phyloP scores from a whole-genome alignment of 2,113 vertebrate species.

The Pardalotus punctatus region DNA sequence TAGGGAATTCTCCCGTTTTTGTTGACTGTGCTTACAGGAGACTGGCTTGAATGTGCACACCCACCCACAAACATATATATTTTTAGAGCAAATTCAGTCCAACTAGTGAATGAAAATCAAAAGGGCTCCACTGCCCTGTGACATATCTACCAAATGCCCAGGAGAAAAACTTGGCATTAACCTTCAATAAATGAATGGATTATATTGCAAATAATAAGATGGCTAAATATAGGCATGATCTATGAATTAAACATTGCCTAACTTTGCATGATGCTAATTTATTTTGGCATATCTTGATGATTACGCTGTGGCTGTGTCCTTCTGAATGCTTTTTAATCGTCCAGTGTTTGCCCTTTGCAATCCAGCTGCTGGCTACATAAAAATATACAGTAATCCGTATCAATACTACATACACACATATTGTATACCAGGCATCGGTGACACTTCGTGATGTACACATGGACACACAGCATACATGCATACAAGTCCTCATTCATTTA shows the following conservation, averaged over 20 bases:
- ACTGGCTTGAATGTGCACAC: neutral
- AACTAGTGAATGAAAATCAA: conserved; percentile 24
- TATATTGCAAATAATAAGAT: conserved; percentile 61
- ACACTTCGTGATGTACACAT: neutral
- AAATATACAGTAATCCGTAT: neutral
- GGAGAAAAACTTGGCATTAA: conserved; percentile 60
- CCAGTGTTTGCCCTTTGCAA: conserved; percentile 53
- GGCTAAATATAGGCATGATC: conserved; percentile 58
- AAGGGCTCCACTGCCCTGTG: conserved; percentile 3
- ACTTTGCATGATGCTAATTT: conserved; percentile 68
- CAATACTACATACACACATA: neutral
- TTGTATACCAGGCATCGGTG: neutral
- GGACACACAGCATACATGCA: neutral
- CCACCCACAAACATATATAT: neutral
- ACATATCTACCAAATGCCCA: conserved; percentile 29
- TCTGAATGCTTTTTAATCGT: conserved; percentile 56
- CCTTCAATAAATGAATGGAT: conserved; percentile 65
- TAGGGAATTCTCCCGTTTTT: neutral
- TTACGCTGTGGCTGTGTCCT: conserved; percentile 33
- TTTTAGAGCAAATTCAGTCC: neutral
- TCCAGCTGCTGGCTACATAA: conserved; percentile 35
- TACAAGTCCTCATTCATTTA: neutral
- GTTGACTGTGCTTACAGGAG: neutral
- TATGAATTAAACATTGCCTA: conserved; percentile 71
- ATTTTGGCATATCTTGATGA: conserved; percentile 56